Conservation (phyloP, 2,888 invertebrate genomes). For the Odontothrips loti region DNA sequence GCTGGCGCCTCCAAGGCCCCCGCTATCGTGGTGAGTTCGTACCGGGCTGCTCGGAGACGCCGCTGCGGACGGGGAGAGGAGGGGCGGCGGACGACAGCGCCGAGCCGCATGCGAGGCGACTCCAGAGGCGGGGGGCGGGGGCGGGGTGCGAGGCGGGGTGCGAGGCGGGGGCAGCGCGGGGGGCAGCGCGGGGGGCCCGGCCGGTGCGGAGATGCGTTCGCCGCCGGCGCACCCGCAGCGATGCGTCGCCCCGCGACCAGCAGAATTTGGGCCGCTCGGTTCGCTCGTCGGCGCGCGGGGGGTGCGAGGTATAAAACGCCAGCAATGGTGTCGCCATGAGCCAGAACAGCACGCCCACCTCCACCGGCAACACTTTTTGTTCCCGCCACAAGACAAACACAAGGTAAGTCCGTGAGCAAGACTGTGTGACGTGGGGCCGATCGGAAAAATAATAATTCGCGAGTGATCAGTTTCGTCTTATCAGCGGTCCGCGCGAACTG, state of each 20-base stretch:
- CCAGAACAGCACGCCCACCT: conserved; percentile 14
- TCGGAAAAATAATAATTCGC: neutral
- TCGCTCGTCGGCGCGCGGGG: neutral
- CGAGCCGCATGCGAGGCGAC: neutral
- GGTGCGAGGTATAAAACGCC: conserved; percentile 23
- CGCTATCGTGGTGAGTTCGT: neutral
- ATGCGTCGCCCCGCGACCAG: neutral
- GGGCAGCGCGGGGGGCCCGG: neutral
- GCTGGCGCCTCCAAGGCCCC: neutral
- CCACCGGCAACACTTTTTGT: neutral
- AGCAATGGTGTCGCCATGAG: conserved; percentile 24
- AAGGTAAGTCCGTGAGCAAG: neutral
- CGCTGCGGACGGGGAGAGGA: neutral
- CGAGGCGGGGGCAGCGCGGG: neutral
- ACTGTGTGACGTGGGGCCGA: conserved; percentile 32
- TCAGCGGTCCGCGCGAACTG: too few species aligned
- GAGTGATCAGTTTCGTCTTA: neutral
- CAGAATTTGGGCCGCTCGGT: neutral
- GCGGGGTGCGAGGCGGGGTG: neutral
- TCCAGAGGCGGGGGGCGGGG: neutral
- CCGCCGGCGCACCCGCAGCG: neutral
- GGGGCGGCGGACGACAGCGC: neutral
- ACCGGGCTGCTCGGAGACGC: neutral
- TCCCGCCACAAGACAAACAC: conserved; percentile 15
- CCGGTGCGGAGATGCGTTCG: neutral